phyloP scores from a whole-genome alignment of 2,888 invertebrate species.

The Meandrusa payeni region DNA sequence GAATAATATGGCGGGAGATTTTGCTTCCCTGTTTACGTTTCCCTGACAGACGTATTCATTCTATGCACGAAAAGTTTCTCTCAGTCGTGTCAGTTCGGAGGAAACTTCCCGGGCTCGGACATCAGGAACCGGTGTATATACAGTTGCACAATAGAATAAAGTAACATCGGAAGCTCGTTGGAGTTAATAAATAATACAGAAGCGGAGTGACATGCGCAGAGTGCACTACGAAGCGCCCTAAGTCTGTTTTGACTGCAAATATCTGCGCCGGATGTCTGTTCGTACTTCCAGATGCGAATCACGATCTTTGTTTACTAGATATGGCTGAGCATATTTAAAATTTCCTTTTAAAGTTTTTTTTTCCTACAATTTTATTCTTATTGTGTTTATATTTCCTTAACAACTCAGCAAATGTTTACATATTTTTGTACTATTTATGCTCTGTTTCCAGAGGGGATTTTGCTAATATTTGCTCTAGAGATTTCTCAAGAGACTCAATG shows the following conservation, averaged over 20 bases:
- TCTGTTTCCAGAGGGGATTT: no score
- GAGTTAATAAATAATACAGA: constrained; percentile 79
- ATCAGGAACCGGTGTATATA: constrained; percentile 64
- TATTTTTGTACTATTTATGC: no score
- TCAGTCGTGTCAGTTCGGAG: constrained; percentile 64
- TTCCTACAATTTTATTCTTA: no score
- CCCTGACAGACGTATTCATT: constrained; percentile 73
- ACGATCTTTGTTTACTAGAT: constrained; percentile 29
- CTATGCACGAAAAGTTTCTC: constrained; percentile 77
- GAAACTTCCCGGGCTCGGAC: constrained; percentile 69
- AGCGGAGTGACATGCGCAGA: constrained; percentile 74
- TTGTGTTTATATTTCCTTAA: no score
- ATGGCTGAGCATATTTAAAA: constrained; percentile 18
- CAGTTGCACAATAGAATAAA: constrained; percentile 77
- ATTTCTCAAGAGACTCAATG: no score
- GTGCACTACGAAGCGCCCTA: constrained; percentile 54
- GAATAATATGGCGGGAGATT: constrained; percentile 64
- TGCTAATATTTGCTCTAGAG: no score
- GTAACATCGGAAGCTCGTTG: constrained; percentile 79
- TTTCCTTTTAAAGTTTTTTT: neutral
- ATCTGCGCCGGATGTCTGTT: constrained; percentile 64
- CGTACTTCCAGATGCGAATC: constrained; percentile 31
- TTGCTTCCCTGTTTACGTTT: constrained; percentile 66
- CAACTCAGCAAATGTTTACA: no score
- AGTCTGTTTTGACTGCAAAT: constrained; percentile 77